These are phyloP conservation scores for Erythrocercus mccallii DNA, from an alignment of 2,113 vertebrate species.

Conservation along the genomic window DNA sequence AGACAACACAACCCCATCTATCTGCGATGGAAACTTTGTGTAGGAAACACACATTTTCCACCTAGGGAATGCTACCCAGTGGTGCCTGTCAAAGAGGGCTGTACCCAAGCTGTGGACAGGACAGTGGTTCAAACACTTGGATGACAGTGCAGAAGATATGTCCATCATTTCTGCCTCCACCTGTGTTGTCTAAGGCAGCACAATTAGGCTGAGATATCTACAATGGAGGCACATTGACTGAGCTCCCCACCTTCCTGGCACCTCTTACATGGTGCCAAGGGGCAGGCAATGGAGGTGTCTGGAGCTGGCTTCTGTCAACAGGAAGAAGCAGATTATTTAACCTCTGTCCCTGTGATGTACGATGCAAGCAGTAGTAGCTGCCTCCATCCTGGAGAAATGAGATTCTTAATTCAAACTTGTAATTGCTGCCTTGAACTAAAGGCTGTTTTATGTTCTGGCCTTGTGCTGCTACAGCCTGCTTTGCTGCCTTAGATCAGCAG, in stretches of 20 bases:
- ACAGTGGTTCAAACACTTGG: background rate
- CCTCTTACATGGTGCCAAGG: background rate
- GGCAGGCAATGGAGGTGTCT: background rate
- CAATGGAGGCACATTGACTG: background rate
- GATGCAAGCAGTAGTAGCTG: rapidly evolving
- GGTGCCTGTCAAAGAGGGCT: rapidly evolving
- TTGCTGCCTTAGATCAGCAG: background rate
- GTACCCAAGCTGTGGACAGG: background rate
- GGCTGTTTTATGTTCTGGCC: background rate
- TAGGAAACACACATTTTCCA: background rate
- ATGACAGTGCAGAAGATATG: background rate
- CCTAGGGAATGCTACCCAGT: background rate
- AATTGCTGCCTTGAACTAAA: background rate
- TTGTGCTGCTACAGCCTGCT: background rate
- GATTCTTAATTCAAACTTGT: background rate
- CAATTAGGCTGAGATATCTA: background rate
- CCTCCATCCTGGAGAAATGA: background rate
- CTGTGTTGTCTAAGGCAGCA: background rate
- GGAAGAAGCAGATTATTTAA: background rate
- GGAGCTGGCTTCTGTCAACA: background rate
- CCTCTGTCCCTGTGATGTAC: rapidly evolving
- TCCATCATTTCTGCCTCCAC: background rate
- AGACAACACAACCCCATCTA: rapidly evolving
- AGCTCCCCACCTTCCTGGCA: background rate
- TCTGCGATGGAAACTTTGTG: background rate